Percentiles rank a stretch among this genome's conserved stretches.
phyloP scores from a whole-genome alignment of 2,797 vertebrate species.

The Psittacula derbiana region DNA sequence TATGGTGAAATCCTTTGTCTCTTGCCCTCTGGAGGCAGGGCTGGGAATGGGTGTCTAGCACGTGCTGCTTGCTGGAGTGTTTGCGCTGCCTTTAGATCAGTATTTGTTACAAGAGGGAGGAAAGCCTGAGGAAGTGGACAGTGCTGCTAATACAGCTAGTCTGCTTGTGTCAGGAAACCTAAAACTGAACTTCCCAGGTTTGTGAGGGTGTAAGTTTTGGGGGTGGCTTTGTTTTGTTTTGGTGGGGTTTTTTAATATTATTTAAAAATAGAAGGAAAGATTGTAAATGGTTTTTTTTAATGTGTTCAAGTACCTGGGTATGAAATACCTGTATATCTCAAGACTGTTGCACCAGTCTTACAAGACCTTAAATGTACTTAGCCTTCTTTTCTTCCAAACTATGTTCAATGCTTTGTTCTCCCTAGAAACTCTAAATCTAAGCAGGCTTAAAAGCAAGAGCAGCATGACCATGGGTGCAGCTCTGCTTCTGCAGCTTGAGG shows the following conservation, averaged over 20 bases:
- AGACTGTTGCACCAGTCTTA: background rate
- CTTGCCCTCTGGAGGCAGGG: background rate
- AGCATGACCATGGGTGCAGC: fast-evolving
- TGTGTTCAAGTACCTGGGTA: background rate
- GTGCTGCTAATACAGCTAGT: background rate
- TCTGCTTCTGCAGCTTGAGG: background rate
- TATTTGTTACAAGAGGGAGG: fast-evolving
- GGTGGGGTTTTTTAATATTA: background rate
- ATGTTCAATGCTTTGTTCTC: fast-evolving
- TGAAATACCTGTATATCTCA: background rate
- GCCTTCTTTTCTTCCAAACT: background rate
- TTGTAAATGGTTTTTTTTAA: background rate
- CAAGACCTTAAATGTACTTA: background rate
- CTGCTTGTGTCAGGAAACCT: background rate
- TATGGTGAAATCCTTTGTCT: background rate
- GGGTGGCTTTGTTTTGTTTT: background rate
- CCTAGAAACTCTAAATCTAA: background rate
- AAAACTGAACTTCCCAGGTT: background rate
- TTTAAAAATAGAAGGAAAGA: background rate
- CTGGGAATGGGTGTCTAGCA: background rate
- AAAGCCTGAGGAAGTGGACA: background rate
- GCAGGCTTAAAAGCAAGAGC: background rate
- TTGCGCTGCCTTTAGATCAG: fast-evolving
- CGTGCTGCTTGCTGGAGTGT: fast-evolving
- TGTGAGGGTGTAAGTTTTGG: background rate